These are phyloP conservation scores for Ostrea denselamellosa DNA, from an alignment of 1,140 invertebrate genomes.

Conservation along the genomic window DNA sequence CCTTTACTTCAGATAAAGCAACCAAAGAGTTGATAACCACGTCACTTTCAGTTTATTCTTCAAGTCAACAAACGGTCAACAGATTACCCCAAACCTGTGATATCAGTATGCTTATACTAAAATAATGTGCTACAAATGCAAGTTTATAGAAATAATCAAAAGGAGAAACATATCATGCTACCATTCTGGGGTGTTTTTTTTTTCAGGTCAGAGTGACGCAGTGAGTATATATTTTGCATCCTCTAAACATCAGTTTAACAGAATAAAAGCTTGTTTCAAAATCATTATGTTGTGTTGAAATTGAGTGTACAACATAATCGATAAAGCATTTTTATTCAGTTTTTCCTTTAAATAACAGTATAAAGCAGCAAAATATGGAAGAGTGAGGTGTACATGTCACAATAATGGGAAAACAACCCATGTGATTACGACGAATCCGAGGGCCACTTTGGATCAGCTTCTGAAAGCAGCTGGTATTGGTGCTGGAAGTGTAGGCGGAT, in stretches of 20 bases:
- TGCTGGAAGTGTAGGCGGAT: conserved; percentile 51
- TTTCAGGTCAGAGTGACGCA: neutral
- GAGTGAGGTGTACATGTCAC: conserved; percentile 49
- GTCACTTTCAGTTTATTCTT: neutral
- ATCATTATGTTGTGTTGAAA: too few relatives aligned
- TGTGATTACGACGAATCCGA: conserved; percentile 49
- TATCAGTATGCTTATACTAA: neutral
- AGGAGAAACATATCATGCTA: too few relatives aligned
- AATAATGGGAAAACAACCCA: conserved; percentile 30
- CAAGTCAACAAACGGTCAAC: neutral
- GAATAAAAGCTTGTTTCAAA: too few relatives aligned
- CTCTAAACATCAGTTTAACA: too few relatives aligned
- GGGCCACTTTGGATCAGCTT: conserved; percentile 49
- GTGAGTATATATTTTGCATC: neutral
- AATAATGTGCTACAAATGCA: too few relatives aligned
- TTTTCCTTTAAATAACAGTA: conserved; percentile 16
- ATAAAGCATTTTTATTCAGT: neutral
- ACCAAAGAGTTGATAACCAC: neutral
- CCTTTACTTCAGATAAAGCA: neutral
- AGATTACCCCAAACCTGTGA: neutral
- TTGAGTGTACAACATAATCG: neutral
- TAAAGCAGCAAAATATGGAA: conserved; percentile 43
- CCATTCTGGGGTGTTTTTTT: neutral
- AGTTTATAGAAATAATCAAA: too few relatives aligned
- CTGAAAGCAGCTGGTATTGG: conserved; percentile 52